phyloP scores from a whole-genome alignment of 2,797 vertebrate genomes.

The Cottoperca gobio region DNA sequence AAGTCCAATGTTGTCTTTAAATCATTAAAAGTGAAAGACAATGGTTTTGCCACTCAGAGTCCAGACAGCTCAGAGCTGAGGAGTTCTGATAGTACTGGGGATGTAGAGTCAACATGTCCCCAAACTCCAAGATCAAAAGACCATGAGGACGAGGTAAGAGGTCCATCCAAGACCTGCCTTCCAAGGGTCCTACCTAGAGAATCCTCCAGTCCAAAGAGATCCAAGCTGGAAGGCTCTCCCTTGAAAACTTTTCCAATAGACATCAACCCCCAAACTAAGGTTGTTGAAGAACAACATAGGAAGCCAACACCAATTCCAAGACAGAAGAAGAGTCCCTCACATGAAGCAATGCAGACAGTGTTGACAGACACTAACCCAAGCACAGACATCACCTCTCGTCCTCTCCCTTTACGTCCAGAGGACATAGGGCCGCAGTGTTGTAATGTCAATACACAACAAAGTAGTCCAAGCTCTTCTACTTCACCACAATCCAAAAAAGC shows the following conservation, averaged over 20 bases:
- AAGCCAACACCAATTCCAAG: conserved; percentile 59
- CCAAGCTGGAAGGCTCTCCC: conserved; percentile 57
- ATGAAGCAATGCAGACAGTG: conserved; percentile 48
- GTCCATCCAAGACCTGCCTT: conserved; percentile 71
- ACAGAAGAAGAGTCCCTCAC: conserved; percentile 58
- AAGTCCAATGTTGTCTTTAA: conserved; percentile 75
- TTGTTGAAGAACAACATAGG: conserved; percentile 51
- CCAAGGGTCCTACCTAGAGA: conserved; percentile 75
- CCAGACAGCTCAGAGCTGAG: conserved; percentile 74
- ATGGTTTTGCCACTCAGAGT: conserved; percentile 63
- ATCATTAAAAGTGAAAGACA: conserved; percentile 78
- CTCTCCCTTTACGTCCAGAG: conserved; percentile 21
- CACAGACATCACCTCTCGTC: conserved; percentile 25
- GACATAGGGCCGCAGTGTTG: conserved; percentile 1
- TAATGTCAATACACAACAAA: conserved; percentile 18
- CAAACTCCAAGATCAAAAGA: conserved; percentile 53
- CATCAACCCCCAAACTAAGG: conserved; percentile 58
- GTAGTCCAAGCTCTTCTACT: background rate
- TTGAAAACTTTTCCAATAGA: conserved; percentile 75
- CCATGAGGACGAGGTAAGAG: conserved; percentile 60
- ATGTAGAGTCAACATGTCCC: conserved; percentile 56
- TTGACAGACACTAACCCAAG: conserved; percentile 21
- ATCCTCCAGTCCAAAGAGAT: conserved; percentile 57
- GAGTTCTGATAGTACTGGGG: conserved; percentile 75
- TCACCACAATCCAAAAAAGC: conserved; percentile 11